These are phyloP conservation scores for Aplochiton taeniatus DNA, from an alignment of 2,797 vertebrate genomes.

Conservation along the genomic window DNA sequence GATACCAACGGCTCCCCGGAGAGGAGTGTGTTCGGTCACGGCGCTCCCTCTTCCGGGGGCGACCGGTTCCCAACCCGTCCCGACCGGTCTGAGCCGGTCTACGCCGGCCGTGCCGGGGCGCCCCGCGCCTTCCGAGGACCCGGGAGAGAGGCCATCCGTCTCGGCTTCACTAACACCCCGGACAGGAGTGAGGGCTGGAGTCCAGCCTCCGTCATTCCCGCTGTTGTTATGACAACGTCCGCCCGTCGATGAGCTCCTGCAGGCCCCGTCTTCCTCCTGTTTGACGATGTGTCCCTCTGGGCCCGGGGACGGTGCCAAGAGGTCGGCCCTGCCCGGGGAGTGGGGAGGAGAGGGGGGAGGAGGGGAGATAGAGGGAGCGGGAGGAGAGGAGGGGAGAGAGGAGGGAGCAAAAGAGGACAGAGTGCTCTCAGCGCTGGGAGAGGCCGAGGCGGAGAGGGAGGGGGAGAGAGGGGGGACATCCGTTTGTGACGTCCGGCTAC, in stretches of 20 bases:
- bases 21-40: no score
- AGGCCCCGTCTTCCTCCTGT: background rate
- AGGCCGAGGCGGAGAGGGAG: no score
- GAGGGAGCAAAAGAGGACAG: background rate
- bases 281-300: background rate
- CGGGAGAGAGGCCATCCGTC: slow-evolving; percentile 11
- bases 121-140: no score
- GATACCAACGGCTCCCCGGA: no score
- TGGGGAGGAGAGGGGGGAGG: background rate
- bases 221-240: background rate
- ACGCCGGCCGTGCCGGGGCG: background rate
- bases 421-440: no score
- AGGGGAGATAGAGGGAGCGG: background rate
- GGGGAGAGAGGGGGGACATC: no score
- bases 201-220: background rate
- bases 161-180: slow-evolving; percentile 22
- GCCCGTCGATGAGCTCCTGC: background rate
- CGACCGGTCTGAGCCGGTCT: background rate
- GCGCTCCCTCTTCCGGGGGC: no score
- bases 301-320: slow-evolving; percentile 8
- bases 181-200: background rate
- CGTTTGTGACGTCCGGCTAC: no score
- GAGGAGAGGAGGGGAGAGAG: background rate
- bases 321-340: background rate
- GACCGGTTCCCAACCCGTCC: no score